Conservation (phyloP, 2,113 vertebrate genomes). For the Nyctibius bracteatus region DNA sequence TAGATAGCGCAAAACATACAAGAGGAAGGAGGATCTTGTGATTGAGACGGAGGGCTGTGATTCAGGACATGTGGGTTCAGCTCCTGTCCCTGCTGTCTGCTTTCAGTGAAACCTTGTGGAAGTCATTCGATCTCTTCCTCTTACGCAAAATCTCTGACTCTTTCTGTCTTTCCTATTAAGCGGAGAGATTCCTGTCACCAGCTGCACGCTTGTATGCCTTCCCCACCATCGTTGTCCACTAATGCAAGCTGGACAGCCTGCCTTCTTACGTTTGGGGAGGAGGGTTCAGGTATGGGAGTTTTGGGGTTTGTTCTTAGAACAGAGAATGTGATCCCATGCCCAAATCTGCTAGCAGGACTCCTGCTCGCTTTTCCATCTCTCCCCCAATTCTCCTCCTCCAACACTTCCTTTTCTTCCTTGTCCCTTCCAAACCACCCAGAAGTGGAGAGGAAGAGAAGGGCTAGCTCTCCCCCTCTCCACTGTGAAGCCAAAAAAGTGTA, state of each 20-base stretch:
- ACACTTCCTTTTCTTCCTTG: not conserved
- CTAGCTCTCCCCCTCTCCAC: not conserved
- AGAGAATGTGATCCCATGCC: rapidly evolving
- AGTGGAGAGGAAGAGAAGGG: not conserved
- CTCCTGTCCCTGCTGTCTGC: not conserved
- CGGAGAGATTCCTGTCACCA: not conserved
- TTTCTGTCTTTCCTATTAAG: not conserved
- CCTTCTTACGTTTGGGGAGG: not conserved
- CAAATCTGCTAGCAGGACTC: not conserved
- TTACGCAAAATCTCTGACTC: not conserved
- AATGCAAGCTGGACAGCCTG: not conserved
- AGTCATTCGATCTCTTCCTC: constrained; percentile 18
- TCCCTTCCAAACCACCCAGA: not conserved
- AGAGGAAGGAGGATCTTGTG: constrained; percentile 37
- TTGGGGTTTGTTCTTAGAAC: not conserved
- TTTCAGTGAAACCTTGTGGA: constrained; percentile 19
- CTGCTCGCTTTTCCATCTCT: not conserved
- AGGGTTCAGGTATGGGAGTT: not conserved
- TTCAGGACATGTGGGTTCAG: not conserved
- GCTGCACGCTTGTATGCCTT: not conserved
- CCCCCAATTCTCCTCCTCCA: rapidly evolving
- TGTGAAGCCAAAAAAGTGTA: not conserved
- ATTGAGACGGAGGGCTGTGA: not conserved
- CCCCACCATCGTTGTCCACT: not conserved
- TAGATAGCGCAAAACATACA: not conserved